Evolutionary conservation across 2,113 vertebrate species (phyloP), one percentile per base, ranked within the genome.

Genomic region (Meleagris gallopavo): DNA sequence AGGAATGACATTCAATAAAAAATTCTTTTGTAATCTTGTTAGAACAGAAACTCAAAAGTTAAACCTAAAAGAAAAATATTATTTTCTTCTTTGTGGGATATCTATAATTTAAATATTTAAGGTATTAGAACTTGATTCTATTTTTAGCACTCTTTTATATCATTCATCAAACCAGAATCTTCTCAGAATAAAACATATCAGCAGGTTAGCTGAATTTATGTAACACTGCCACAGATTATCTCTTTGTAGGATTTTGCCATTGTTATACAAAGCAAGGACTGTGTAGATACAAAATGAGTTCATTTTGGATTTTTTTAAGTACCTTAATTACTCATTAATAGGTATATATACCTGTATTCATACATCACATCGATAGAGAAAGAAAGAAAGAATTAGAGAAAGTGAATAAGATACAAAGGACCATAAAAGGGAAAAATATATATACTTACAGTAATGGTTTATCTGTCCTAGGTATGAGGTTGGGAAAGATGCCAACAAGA

Each of bases 141-240:
- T 85, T 93, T 94, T 90, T 79, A 90, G 54, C 36, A 45, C 5
- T 45, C 15, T 29, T 50, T 91, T 76, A 22, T 41, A 36, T 60
- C 24, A 78, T 72, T 90, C 70, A 54, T 76, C n/a, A 62, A 17
- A 43, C 10, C 29, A 52, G 58, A 85, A 57, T 69, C 55, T 87
- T 92, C 66, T 34, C 40, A 82, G 58, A 94, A 85, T 82, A 85
- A 87, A 91, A 91, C 54, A 67, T 85, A 81, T 74, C 64, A 80
- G 81, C 64, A 74, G 67, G 71, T 85, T 94, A 94, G 48, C 10
- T 70, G 71, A 85, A 83, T 91, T 96, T 94, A 87, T 43, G 18
- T 91, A 83, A 76, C 22, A 65, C 36, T 83, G 43, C 22, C 77
- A 86, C 32, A 87, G 67, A 91, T 79, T 6, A 94, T 87, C 81